Conservation (phyloP, 2,888 invertebrate species). For the Dione vanillae region DNA sequence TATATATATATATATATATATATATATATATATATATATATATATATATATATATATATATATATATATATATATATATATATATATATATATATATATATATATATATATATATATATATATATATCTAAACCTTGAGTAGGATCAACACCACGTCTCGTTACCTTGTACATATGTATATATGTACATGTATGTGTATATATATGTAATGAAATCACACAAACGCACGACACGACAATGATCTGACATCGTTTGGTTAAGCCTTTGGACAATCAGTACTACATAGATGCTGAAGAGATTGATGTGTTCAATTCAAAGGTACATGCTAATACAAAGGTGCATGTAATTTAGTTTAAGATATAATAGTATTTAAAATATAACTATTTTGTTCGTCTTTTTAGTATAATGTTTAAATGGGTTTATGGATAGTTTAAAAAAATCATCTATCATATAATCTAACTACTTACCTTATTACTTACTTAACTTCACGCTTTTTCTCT, state of each 20-base stretch:
- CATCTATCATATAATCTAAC: no score
- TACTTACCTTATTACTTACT: no score
- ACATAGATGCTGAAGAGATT: constrained; percentile 8
- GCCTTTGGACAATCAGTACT: constrained; percentile 35
- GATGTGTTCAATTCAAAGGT: not conserved
- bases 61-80: no score
- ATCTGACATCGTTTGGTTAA: constrained; percentile 32
- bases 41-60: no score
- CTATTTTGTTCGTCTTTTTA: no score
- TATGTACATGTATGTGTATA: not conserved
- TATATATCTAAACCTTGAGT: not conserved
- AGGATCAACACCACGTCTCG: constrained; percentile 5
- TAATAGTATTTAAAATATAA: not conserved
- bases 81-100: no score
- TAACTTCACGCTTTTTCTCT: no score
- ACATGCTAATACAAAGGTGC: not conserved
- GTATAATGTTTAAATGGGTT: no score
- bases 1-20: no score
- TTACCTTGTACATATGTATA: not conserved
- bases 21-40: no score
- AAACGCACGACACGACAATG: constrained; percentile 21
- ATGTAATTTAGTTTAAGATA: not conserved
- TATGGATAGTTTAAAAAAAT: no score
- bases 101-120: not conserved
- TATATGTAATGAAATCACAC: constrained; percentile 17